These are phyloP conservation scores for Xestia rhomboidea DNA, from an alignment of 2,888 invertebrate species.

Conservation along the genomic window DNA sequence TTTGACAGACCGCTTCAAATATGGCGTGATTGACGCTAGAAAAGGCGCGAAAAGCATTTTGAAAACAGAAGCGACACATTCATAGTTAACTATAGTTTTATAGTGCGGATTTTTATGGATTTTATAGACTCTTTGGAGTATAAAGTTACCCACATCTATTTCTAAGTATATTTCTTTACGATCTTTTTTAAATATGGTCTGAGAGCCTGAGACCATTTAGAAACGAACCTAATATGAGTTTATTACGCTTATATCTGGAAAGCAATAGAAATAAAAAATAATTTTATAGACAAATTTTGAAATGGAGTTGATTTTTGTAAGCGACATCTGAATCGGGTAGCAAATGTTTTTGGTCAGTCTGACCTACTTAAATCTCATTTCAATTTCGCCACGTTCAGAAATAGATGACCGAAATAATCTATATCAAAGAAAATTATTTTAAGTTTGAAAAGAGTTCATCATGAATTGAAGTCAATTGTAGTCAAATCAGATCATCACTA, in stretches of 20 bases:
- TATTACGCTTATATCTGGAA: conserved; percentile 1
- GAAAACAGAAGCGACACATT: conserved; percentile 37
- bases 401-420: conserved; percentile 20
- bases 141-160: conserved; percentile 20
- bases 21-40: conserved; percentile 3
- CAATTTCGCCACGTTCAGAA: conserved; percentile 9
- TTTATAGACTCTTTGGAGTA: not conserved
- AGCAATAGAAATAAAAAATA: conserved; percentile 18
- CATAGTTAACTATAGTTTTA: conserved; percentile 6
- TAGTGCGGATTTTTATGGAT: not conserved
- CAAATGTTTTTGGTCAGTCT: conserved; percentile 20
- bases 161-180: conserved; percentile 16
- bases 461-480: not conserved
- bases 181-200: conserved; percentile 7
- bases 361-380: conserved; percentile 30
- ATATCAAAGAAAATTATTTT: conserved; percentile 3
- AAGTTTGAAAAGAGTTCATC: not conserved
- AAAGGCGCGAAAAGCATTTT: conserved; percentile 7
- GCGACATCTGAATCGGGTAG: not conserved
- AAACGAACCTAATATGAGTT: conserved; percentile 1
- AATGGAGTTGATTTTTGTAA: conserved; percentile 17
- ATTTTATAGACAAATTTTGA: not conserved
- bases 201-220: not conserved
- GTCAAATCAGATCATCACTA: too few species aligned
- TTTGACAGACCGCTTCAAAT: conserved; percentile 19